Conservation (phyloP, 2,797 vertebrate genomes). For the Epinephelus awoara region DNA sequence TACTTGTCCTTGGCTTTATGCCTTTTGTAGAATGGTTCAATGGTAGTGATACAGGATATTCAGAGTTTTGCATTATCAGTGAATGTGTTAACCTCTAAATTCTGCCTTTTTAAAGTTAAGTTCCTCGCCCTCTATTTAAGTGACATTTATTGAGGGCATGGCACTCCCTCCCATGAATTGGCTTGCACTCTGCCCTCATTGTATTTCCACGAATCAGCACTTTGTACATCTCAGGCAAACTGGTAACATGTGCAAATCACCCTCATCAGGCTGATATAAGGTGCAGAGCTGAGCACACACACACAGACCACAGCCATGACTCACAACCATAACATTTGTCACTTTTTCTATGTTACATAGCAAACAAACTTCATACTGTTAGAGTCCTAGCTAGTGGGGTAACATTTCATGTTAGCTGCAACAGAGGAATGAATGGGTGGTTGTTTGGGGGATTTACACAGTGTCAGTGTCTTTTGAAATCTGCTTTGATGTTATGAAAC, state of each 20-base stretch:
- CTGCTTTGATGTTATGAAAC: not conserved
- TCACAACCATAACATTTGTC: conserved; percentile 26
- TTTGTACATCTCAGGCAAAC: conserved; percentile 42
- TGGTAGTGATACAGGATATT: not conserved
- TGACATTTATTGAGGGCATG: not conserved
- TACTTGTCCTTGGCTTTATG: too few species aligned
- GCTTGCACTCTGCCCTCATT: conserved; percentile 34
- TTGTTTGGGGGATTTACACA: conserved; percentile 5
- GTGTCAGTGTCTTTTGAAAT: conserved; percentile 1
- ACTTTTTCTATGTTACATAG: conserved; percentile 14
- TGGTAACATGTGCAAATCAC: conserved; percentile 30
- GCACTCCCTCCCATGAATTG: not conserved
- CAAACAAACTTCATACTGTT: conserved; percentile 15
- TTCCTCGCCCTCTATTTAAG: not conserved
- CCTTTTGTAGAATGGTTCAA: not conserved
- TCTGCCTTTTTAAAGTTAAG: conserved; percentile 1
- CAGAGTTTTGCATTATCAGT: conserved; percentile 9
- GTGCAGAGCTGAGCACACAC: conserved; percentile 16
- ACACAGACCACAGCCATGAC: conserved; percentile 27
- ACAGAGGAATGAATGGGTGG: not conserved
- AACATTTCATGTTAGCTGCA: not conserved
- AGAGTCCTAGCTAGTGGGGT: not conserved
- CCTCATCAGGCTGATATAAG: conserved; percentile 13
- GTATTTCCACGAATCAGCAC: conserved; percentile 52
- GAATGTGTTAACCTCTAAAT: not conserved